Percentiles rank a stretch among this genome's conserved stretches.
These are phyloP conservation scores for Lapara coniferarum DNA, from an alignment of 2,888 invertebrate species.

Conservation along the genomic window DNA sequence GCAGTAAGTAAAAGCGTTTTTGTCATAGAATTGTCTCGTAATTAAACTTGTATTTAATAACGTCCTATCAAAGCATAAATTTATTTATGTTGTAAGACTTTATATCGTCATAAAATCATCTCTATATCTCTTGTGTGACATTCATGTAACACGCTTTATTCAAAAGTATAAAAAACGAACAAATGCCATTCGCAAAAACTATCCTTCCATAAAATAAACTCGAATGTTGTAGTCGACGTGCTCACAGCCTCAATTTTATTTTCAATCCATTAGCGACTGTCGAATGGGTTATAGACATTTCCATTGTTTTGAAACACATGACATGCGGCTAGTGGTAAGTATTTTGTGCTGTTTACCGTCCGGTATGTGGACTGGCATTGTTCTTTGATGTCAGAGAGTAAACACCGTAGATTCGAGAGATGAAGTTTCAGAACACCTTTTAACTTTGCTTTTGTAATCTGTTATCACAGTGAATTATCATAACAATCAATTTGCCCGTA, in stretches of 20 bases:
- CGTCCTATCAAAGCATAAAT: too few relatives aligned
- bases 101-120: too few relatives aligned
- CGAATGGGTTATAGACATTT: conserved; percentile 6
- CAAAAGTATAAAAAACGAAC: too few relatives aligned
- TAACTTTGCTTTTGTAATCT: conserved; percentile 42
- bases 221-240: too few relatives aligned
- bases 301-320: conserved; percentile 13
- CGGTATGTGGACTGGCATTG: conserved; percentile 18
- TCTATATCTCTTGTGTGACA: too few relatives aligned
- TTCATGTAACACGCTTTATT: too few relatives aligned
- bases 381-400: conserved; percentile 13
- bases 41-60: too few relatives aligned
- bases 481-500: conserved; percentile 74
- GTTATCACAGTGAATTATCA: conserved; percentile 71
- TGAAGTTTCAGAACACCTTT: not conserved
- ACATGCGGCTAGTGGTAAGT: conserved; percentile 5
- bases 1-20: too few relatives aligned
- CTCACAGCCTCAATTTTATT: not conserved
- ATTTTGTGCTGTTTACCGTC: conserved; percentile 2
- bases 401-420: conserved; percentile 9
- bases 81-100: too few relatives aligned
- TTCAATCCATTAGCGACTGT: not conserved
- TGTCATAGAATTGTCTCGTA: too few relatives aligned
- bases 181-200: too few relatives aligned
- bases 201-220: too few relatives aligned